Evolutionary conservation across 1,140 invertebrate genomes (phyloP), one percentile per base, ranked within the genome.

Genomic region (Lepidurus packardi): DNA sequence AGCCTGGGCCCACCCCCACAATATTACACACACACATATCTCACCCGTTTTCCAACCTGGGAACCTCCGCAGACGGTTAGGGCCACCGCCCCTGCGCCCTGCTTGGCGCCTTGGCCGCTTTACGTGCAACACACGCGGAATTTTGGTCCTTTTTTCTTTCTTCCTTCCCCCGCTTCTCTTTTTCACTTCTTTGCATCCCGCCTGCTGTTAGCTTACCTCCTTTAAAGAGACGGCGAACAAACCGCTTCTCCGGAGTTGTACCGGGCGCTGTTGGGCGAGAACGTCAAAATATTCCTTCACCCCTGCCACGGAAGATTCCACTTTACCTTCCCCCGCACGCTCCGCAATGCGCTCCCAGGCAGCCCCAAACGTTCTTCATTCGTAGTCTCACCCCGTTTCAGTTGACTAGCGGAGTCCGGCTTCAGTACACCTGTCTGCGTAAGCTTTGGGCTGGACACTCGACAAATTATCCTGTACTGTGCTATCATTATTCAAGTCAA

Each of bases 161-260:
- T 65, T 21, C 6, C 21, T n/a, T 13, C 53, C 53, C 53, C n/a
- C 53, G 53, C 13, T 47, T 13, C 16, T 7, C 21, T 65, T 65
- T 34, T 34, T 34, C 21, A 1, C 53, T 21, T 21, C 6, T 65
- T 21, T 13, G 8, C 53, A 7, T 9, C 53, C n/a, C 53, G 16
- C 53, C 21, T 7, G 53, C 53, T 65, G 53, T 21, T 65, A 13
- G 9, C 53, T 65, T 16, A n/a, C 21, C 53, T 21, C 53, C 53
- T 65, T 65, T 65, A 65, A 65, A 65, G 53, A 65, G 53, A 65
- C 53, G 16, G 53, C 53, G 53, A 65, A 65, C 53, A 65, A 65
- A 65, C 53, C 53, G 53, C 53, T 65, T 7, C 21, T 21, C 16
- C 53, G 53, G 53, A 65, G 53, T 65, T 65, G 16, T 65, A 65